Base-by-base conservation (phyloP, 2,888 invertebrate species). In the Caenorhabditis uteleia region DNA sequence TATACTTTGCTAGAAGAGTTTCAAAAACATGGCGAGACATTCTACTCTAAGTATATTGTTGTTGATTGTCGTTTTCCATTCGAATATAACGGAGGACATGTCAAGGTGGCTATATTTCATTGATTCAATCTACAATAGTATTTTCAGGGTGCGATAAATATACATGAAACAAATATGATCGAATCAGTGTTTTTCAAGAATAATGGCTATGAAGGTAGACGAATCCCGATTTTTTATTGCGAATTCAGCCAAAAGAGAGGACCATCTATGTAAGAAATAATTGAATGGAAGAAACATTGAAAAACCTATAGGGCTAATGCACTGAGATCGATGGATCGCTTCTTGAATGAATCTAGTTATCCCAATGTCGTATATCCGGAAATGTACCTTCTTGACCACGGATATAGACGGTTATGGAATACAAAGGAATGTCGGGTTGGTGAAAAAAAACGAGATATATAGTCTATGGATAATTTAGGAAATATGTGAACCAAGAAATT, bases 181-280 rank as follows among this genome's bases (percentile, higher is more conserved):
- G 54, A 65, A 23, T 4, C 43, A 3, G 26, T 54, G 7, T 68
- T 71, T 26, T 71, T 68, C 44, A 50, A 53, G 1, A 36, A 56
- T 3, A 46, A 62, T 20, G 7, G 18, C 8, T 7, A 6, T 1
- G 25, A 26, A 3, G 2, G 18, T 3, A 64, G 48, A 21, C 43
- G 59, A 14, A 62, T 71, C 34, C 71, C 71, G n/a, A 71, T 71
- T 38, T 71, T 71, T 38, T 71, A 71, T 51, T 71, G 98, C 85
- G 98, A 98, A 85, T 98, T 95, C 87, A 95, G 95, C 0, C 90
- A 93, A 56, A 93, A 97, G 85, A 88, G 97, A 53, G 98, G 94
- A 1, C 97, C 97, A 0, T 91, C 90, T 78, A 86, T 97, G 66
- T 59, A 18, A 23, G 50, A 48, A 39, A 4, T 4, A 8, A 40